Percentiles rank a stretch among this genome's conserved stretches.
Evolutionary conservation across 1,140 invertebrate species (phyloP).

Genomic region (Callitettix versicolor): DNA sequence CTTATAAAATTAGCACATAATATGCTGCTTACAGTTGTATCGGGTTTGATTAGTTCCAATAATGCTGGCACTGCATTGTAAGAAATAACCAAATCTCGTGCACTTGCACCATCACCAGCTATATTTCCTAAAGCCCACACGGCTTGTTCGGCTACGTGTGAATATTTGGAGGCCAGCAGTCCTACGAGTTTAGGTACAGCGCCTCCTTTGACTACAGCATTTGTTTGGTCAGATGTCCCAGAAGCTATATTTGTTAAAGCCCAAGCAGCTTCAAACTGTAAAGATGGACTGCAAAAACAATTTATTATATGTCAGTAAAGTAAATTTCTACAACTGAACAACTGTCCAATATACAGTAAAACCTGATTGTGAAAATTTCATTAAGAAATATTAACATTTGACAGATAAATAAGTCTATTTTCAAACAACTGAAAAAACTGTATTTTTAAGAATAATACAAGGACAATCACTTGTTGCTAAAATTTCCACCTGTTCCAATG

Average conservation of each 20-base stretch:
- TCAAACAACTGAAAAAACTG: too few species aligned
- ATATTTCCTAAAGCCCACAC: slow-evolving; percentile 98
- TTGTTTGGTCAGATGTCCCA: slow-evolving; percentile 50
- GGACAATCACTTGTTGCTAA: too few species aligned
- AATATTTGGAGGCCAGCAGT: slow-evolving; percentile 57
- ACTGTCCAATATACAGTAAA: background rate
- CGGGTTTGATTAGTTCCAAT: slow-evolving; percentile 51
- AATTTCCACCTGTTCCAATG: too few species aligned
- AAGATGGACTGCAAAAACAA: slow-evolving; percentile 50
- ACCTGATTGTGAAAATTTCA: too few species aligned
- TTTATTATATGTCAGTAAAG: too few species aligned
- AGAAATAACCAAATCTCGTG: slow-evolving; percentile 63
- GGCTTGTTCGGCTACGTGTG: slow-evolving; percentile 86
- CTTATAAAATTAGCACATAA: too few species aligned
- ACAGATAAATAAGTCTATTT: too few species aligned
- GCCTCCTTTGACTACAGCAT: slow-evolving; percentile 57
- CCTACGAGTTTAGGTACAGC: slow-evolving; percentile 78
- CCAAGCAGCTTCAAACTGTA: slow-evolving; percentile 98
- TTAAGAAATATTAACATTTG: too few species aligned
- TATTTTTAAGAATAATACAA: too few species aligned
- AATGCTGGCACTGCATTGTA: slow-evolving; percentile 52
- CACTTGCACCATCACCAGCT: slow-evolving; percentile 73
- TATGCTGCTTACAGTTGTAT: slow-evolving; percentile 40
- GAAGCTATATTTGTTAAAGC: slow-evolving; percentile 97
- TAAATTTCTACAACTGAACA: too few species aligned